These are phyloP conservation scores for Xestia xanthographa DNA, from an alignment of 2,888 invertebrate species.

Conservation along the genomic window DNA sequence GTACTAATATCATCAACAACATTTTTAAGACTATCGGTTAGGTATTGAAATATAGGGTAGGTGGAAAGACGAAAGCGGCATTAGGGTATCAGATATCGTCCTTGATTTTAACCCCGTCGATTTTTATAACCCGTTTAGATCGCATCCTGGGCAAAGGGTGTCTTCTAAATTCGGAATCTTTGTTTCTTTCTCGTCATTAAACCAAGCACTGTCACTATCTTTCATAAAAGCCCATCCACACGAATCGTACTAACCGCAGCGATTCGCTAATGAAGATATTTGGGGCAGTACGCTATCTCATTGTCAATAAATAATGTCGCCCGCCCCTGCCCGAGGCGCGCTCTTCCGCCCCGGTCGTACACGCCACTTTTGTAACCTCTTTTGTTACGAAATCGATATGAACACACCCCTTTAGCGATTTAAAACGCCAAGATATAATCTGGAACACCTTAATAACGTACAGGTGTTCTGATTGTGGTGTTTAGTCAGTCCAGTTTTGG, in stretches of 20 bases:
- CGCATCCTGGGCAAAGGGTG: neutral
- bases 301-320: conserved; percentile 81
- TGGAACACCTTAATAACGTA: conserved; percentile 68
- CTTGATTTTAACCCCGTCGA: neutral
- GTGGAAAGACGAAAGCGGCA: neutral
- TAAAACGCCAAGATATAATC: conserved; percentile 65
- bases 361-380: conserved; percentile 63
- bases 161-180: neutral
- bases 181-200: neutral
- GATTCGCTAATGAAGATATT: conserved; percentile 86
- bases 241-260: conserved; percentile 62
- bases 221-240: conserved; percentile 67
- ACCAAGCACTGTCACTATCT: neutral
- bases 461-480: conserved; percentile 66
- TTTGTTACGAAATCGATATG: conserved; percentile 81
- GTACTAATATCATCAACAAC: neutral
- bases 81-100: neutral
- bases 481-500: conserved; percentile 53
- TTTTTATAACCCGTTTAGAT: neutral
- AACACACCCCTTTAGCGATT: conserved; percentile 72
- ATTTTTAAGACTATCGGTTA: neutral
- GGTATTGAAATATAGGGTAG: neutral
- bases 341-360: conserved; percentile 66
- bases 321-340: conserved; percentile 72
- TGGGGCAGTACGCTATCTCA: conserved; percentile 79